Percentiles rank a stretch among this genome's conserved stretches.
phyloP scores from a whole-genome alignment of 2,888 invertebrate genomes.

The Ceraclea dissimilis region DNA sequence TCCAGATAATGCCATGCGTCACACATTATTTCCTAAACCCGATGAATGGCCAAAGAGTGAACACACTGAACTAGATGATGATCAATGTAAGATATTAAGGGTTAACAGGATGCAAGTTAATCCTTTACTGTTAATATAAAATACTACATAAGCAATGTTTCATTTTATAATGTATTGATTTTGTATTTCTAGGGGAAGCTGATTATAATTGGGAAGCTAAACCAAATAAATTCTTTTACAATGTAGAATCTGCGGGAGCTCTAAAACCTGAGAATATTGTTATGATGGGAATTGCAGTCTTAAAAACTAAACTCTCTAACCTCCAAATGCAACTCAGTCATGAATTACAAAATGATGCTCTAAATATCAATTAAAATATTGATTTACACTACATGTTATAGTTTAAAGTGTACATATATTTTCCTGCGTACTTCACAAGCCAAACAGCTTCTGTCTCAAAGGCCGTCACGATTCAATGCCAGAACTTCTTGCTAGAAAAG shows the following conservation, averaged over 20 bases:
- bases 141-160: too few species aligned
- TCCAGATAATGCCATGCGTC: slow-evolving; percentile 94
- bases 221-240: slow-evolving; percentile 95
- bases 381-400: slow-evolving; percentile 14
- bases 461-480: too few species aligned
- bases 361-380: slow-evolving; percentile 54
- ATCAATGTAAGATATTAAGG: slow-evolving; percentile 66
- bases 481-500: too few species aligned
- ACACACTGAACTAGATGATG: slow-evolving; percentile 87
- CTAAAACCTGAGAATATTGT: slow-evolving; percentile 96
- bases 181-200: slow-evolving; percentile 67
- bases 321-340: slow-evolving; percentile 88
- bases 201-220: slow-evolving; percentile 91
- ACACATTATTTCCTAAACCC: slow-evolving; percentile 91
- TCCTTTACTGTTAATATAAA: too few species aligned
- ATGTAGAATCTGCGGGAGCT: slow-evolving; percentile 93
- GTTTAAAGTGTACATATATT: too few species aligned
- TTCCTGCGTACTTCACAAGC: not conserved
- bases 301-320: slow-evolving; percentile 94
- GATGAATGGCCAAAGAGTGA: slow-evolving; percentile 99
- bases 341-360: slow-evolving; percentile 76
- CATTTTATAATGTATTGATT: not conserved
- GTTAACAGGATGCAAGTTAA: too few species aligned
- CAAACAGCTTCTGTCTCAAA: too few species aligned
- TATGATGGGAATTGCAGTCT: slow-evolving; percentile 83